phyloP scores from a whole-genome alignment of 2,888 invertebrate genomes.

The Notocelia uddmanniana region DNA sequence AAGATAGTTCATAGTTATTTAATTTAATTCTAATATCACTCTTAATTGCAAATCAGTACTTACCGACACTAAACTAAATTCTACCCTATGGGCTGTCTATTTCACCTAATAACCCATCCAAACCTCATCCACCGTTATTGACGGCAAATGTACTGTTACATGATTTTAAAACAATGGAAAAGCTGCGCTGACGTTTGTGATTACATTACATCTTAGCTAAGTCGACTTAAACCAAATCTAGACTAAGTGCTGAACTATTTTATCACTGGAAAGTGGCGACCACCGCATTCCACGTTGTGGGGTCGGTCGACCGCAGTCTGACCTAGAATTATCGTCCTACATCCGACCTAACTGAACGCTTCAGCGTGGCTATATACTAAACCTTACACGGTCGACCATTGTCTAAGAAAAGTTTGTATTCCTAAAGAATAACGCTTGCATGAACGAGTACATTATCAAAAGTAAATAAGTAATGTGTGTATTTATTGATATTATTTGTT shows the following conservation, averaged over 20 bases:
- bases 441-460: background rate
- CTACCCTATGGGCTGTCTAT: too few relatives aligned
- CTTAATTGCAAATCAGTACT: too few relatives aligned
- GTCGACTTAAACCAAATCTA: background rate
- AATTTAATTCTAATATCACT: too few relatives aligned
- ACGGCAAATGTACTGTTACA: background rate
- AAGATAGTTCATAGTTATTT: too few relatives aligned
- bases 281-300: conserved; percentile 30
- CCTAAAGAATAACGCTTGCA: background rate
- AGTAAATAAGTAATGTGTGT: too few relatives aligned
- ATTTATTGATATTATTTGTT: too few relatives aligned
- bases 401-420: conserved; percentile 8
- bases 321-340: conserved; percentile 37
- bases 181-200: background rate
- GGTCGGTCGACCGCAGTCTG: conserved; percentile 38
- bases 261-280: conserved; percentile 31
- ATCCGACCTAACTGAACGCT: conserved; percentile 23
- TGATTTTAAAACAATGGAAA: background rate
- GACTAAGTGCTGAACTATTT: conserved; percentile 26
- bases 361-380: background rate
- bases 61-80: too few relatives aligned
- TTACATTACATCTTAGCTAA: background rate
- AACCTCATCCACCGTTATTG: too few relatives aligned
- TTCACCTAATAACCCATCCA: too few relatives aligned
- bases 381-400: background rate